Evolutionary conservation across 2,113 vertebrate species (phyloP).

Genomic region (Trematocara stigmaticum): DNA sequence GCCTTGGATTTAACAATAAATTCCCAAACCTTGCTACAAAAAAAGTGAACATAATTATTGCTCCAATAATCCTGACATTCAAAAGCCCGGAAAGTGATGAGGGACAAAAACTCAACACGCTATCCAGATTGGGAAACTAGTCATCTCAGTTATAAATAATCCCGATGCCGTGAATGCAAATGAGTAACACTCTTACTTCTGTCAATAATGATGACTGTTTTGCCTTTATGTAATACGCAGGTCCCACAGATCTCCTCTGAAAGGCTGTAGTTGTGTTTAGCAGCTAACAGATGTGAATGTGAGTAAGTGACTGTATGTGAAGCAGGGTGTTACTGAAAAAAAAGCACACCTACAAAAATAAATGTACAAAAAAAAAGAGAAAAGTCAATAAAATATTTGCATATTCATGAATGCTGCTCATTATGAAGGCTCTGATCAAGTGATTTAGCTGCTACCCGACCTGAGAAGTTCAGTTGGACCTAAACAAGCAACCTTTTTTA

Average conservation of each 20-base stretch:
- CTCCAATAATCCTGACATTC: background rate
- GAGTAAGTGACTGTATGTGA: background rate
- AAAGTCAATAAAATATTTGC: conserved; percentile 1
- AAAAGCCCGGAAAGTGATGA: background rate
- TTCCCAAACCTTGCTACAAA: background rate
- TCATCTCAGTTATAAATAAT: conserved; percentile 13
- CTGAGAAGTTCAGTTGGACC: background rate
- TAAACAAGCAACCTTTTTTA: conserved; percentile 53
- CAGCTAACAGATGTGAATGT: conserved; percentile 3
- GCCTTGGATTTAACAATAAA: background rate
- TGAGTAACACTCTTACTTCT: conserved; percentile 7
- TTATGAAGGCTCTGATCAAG: conserved; percentile 24
- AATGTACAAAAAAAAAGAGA: background rate
- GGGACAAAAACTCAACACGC: background rate
- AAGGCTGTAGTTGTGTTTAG: background rate
- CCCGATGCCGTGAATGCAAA: background rate
- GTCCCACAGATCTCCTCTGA: background rate
- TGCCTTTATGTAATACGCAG: background rate
- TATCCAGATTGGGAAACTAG: background rate
- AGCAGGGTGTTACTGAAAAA: background rate
- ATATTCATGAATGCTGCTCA: conserved; percentile 32
- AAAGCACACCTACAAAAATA: background rate
- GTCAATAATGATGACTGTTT: conserved; percentile 1
- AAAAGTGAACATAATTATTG: background rate
- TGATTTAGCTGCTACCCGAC: conserved; percentile 6